Conservation (phyloP, 2,888 invertebrate genomes). For the Norana najaformis region DNA sequence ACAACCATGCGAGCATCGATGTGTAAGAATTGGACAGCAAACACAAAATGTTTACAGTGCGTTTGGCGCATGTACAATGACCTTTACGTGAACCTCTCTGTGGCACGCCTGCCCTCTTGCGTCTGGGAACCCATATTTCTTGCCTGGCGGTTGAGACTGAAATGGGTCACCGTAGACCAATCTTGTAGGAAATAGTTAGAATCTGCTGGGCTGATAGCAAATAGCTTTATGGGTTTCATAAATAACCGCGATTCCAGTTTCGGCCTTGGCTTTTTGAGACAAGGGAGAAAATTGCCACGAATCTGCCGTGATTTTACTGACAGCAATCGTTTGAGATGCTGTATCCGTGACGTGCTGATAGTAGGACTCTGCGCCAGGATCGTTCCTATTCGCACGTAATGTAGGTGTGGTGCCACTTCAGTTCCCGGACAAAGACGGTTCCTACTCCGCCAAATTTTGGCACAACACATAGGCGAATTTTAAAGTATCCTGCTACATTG, state of each 20-base stretch:
- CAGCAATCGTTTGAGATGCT: background rate
- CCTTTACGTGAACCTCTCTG: background rate
- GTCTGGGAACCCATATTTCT: background rate
- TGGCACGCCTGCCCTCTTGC: background rate
- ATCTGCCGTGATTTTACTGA: background rate
- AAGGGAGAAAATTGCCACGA: conserved; percentile 13
- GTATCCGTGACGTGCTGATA: no score
- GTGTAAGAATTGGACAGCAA: background rate
- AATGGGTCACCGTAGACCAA: conserved; percentile 13
- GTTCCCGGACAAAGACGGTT: background rate
- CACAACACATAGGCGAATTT: background rate
- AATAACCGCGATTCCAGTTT: background rate
- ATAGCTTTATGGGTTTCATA: background rate
- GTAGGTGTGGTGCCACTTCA: background rate
- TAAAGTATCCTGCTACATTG: background rate
- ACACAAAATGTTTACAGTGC: background rate
- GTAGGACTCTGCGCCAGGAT: background rate
- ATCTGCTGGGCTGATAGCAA: background rate
- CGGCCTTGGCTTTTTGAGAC: background rate
- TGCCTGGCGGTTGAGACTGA: background rate
- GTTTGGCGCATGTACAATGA: background rate
- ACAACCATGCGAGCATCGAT: background rate
- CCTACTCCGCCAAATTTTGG: background rate
- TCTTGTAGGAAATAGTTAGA: background rate
- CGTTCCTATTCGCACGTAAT: background rate